Base-by-base conservation (phyloP, 2,113 vertebrate species). In the Austrofundulus limnaeus region DNA sequence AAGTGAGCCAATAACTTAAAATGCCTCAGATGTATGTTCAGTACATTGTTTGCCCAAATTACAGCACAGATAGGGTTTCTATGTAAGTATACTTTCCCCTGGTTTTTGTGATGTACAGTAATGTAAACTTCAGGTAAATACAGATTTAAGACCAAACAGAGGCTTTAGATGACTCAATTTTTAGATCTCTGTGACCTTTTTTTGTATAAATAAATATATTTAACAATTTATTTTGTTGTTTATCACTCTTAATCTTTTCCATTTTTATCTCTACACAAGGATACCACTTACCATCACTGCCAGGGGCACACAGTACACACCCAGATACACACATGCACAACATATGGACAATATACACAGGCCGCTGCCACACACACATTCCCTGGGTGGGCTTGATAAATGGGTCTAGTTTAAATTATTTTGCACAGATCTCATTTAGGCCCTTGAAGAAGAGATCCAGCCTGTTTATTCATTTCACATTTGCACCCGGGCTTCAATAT, bases 361-460 rank as follows among this genome's bases (percentile, higher is more conserved):
- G 57, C 82, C 70, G 12, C 78, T 78, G 67, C 80, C 64, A 76
- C 72, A 78, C 72, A 78, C 84, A 84, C 80, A 77, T 53, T 82
- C 72, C 62, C 78, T 73, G 76, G 82, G 76, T 86, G 67, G 77
- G 75, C 87, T 86, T 92, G 92, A 93, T 92, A 87, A 93, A 93
- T 93, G 91, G 91, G 86, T 87, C 91, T 85, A 92, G 90, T 92
- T 92, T 91, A 92, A 92, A 93, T 92, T 92, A 92, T 93, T 92
- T 93, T 89, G 88, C 90, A 90, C 90, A 92, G 91, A 92, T 93
- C 91, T 92, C 91, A 93, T 93, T 93, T 93, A 92, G 89, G 83
- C 83, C 85, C 88, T 92, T 93, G 91, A 93, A 93, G 90, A 92
- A 92, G 91, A 92, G 88, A 93, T 92, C 89, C 87, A 88, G 89